A percentile compares a stretch with the other conserved stretches of the same genome.
These are phyloP conservation scores for Anguilla megastoma DNA, from an alignment of 2,797 vertebrate species.

Conservation along the genomic window DNA sequence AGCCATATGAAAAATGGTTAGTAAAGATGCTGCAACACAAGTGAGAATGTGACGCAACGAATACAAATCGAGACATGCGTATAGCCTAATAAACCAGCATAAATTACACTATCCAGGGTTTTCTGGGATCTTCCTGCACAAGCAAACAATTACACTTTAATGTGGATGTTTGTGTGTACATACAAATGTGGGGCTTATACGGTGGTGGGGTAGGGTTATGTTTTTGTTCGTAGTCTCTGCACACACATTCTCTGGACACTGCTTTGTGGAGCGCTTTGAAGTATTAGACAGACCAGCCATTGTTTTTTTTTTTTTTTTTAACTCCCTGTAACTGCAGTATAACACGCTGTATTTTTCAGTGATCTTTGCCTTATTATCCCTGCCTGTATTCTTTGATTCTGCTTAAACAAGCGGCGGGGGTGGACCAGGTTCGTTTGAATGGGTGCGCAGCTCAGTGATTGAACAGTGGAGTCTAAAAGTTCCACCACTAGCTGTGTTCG, in stretches of 20 bases:
- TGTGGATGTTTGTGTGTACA: background rate
- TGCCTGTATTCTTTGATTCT: background rate
- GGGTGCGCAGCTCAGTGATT: background rate
- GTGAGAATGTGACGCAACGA: background rate
- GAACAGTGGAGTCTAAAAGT: too few relatives aligned
- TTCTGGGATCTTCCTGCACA: background rate
- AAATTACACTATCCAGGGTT: background rate
- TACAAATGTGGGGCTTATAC: conserved; percentile 8
- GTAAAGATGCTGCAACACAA: background rate
- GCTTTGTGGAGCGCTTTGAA: background rate
- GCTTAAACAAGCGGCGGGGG: background rate
- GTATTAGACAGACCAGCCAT: background rate
- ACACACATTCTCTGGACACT: background rate
- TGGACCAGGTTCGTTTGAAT: background rate
- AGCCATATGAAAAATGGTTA: background rate
- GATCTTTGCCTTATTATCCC: background rate
- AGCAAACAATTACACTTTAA: background rate
- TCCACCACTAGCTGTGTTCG: background rate
- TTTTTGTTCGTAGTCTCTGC: background rate
- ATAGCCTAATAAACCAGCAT: background rate
- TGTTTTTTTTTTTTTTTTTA: too few relatives aligned
- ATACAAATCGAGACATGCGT: background rate
- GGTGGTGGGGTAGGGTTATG: conserved; percentile 3
- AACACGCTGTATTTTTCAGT: background rate
- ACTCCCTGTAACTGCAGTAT: background rate